Base-by-base conservation (phyloP, 1,140 invertebrate species). In the Drosophila littoralis region DNA sequence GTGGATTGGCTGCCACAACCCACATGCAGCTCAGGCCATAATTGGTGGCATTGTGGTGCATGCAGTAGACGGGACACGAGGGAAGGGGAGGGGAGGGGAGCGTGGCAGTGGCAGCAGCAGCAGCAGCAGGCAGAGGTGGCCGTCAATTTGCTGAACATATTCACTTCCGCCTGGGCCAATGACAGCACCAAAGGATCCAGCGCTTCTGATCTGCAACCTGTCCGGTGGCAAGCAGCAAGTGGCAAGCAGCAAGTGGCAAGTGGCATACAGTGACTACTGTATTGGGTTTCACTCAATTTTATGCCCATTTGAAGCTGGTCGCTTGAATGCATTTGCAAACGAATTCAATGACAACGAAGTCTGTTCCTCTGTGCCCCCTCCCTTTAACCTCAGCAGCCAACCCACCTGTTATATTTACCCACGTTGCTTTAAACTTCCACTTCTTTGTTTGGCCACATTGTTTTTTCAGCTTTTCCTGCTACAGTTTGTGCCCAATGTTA, bases 371-470 rank as follows among this genome's bases (percentile, higher is more conserved):
- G 22, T 1, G 1, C n/a, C 13, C n/a, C 13, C n/a, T 17, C 42
- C 8, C 13, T 5, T 5, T 0, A 0, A 28, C 22, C 4, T 28
- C 22, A 5, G 22, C 4, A 28, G 22, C 36, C 2, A 5, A 8
- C 9, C 28, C 28, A 1, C 10, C 43, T 50, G 15, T 40, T 17
- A 43, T 63, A 48, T 46, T 63, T 54, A 46, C 40, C 17, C 54
- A 13, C 32, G 28, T 35, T 10, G 28, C 6, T 42, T n/a, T 32
- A 2, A 45, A 84, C 81, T 85, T 86, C 81, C 81, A 85, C 82
- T 70, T 86, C 79, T 86, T 85, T 85, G 81, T 85, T 82, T 68
- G 46, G 48, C 61, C 28, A 52, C 60, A 65, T 54, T 61, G 65
- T 85, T 80, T 64, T 50, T 40, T 46, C 50, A 73, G 81, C 81